These are phyloP conservation scores for Sarcophaga subvicina DNA, from an alignment of 2,888 invertebrate species.

Conservation along the genomic window DNA sequence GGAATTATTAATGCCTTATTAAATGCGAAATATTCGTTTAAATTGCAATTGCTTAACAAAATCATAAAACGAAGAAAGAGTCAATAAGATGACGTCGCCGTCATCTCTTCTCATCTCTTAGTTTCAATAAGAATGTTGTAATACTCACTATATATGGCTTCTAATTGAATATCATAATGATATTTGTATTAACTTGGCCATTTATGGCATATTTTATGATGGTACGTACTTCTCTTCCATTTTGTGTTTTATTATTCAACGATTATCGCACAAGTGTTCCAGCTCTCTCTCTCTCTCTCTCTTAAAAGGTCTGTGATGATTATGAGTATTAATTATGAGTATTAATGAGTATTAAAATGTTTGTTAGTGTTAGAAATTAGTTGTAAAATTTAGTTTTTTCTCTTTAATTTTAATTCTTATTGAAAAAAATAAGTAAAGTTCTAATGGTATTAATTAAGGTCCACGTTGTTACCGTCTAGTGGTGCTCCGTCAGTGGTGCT, in stretches of 20 bases:
- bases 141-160: slow-evolving; percentile 56
- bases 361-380: slow-evolving; percentile 59
- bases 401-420: too few species aligned
- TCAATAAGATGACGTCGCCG: not conserved
- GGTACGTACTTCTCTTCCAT: not conserved
- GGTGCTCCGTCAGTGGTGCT: too few species aligned
- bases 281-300: too few species aligned
- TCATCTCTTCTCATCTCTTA: slow-evolving; percentile 25
- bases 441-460: too few species aligned
- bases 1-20: slow-evolving; percentile 51
- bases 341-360: slow-evolving; percentile 64
- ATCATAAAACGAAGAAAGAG: not conserved
- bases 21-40: slow-evolving; percentile 34
- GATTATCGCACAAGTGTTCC: slow-evolving; percentile 1
- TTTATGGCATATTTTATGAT: slow-evolving; percentile 54
- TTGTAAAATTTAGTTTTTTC: slow-evolving; percentile 40
- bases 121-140: slow-evolving; percentile 54
- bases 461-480: too few species aligned
- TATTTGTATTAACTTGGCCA: slow-evolving; percentile 66
- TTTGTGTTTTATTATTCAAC: slow-evolving; percentile 15
- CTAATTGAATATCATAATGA: slow-evolving; percentile 62
- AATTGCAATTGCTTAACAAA: not conserved
- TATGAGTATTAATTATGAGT: slow-evolving; percentile 60
- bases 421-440: too few species aligned
- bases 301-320: too few species aligned